Percentiles rank a stretch among this genome's conserved stretches.
Evolutionary conservation across 2,113 vertebrate species (phyloP).

Genomic region (Pseudonaja textilis): DNA sequence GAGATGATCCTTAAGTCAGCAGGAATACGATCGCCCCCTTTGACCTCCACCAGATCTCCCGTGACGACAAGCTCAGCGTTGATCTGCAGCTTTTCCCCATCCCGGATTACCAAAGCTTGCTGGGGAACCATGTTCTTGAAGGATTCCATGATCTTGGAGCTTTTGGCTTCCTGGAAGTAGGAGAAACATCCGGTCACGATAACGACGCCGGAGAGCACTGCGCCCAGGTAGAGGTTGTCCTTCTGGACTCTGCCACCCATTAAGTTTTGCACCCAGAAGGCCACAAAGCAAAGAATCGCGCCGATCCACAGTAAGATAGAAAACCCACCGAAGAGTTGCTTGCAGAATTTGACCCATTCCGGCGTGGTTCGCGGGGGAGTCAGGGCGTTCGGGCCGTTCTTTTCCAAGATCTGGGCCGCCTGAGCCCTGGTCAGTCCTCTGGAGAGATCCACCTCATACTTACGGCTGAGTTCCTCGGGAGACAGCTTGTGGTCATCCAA

Average conservation of each 20-base stretch:
- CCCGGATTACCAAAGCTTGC: slow-evolving; percentile 3
- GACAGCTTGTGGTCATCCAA: background rate
- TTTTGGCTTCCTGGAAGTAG: slow-evolving; percentile 21
- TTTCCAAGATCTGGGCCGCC: background rate
- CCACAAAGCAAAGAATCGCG: background rate
- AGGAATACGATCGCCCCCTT: background rate
- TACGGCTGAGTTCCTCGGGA: background rate
- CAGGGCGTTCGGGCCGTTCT: background rate
- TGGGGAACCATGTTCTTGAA: slow-evolving; percentile 12
- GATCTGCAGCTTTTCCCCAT: background rate
- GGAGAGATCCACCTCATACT: background rate
- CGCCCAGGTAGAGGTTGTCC: slow-evolving; percentile 9
- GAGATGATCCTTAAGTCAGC: slow-evolving; percentile 1
- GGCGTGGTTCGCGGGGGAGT: background rate
- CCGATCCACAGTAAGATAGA: background rate
- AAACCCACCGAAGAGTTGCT: slow-evolving; percentile 6
- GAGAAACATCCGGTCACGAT: background rate
- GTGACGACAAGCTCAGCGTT: background rate
- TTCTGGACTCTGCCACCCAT: background rate
- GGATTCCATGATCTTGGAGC: slow-evolving; percentile 16
- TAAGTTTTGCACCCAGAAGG: background rate
- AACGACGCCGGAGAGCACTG: background rate
- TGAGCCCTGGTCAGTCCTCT: background rate
- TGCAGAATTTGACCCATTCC: slow-evolving; percentile 11
- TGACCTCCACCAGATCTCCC: slow-evolving; percentile 13